Evolutionary conservation across 2,797 vertebrate species (phyloP).

Genomic region (Characodon lateralis): DNA sequence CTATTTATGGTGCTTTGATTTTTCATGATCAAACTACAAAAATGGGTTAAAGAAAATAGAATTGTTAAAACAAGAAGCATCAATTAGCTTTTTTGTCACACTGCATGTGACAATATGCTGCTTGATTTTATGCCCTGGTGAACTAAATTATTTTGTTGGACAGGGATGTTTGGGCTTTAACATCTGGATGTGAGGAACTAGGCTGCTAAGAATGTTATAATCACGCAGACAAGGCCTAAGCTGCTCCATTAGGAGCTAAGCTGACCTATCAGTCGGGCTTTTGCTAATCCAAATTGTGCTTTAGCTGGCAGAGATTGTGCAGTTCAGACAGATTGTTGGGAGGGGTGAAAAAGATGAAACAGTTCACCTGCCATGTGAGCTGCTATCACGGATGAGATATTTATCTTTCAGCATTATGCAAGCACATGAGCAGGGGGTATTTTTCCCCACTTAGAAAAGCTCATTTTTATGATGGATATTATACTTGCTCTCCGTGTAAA

Average conservation of each 20-base stretch:
- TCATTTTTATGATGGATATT: constrained; percentile 43
- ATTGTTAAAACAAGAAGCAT: constrained; percentile 7
- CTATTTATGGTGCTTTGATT: constrained; percentile 31
- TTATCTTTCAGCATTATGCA: constrained; percentile 53
- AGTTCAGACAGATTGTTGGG: constrained; percentile 65
- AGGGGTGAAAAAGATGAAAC: constrained; percentile 43
- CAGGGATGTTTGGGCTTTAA: constrained; percentile 67
- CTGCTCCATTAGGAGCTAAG: constrained; percentile 85
- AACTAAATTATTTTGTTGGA: constrained; percentile 44
- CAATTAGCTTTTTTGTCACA: constrained; percentile 25
- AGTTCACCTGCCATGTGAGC: constrained; percentile 66
- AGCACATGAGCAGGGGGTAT: constrained; percentile 35
- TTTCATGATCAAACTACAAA: constrained; percentile 20
- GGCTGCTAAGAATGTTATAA: constrained; percentile 78
- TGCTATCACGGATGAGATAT: constrained; percentile 57
- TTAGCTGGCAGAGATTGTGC: constrained; percentile 79
- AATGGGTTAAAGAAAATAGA: constrained; percentile 12
- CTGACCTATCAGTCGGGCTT: constrained; percentile 82
- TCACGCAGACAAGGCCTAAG: constrained; percentile 81
- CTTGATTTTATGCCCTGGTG: constrained; percentile 30
- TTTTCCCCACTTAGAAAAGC: constrained; percentile 25
- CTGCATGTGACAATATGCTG: neutral
- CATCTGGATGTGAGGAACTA: constrained; percentile 81
- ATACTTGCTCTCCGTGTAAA: constrained; percentile 37
- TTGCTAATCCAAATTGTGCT: constrained; percentile 83